phyloP scores from a whole-genome alignment of 2,888 invertebrate species.

The Bibio marci region DNA sequence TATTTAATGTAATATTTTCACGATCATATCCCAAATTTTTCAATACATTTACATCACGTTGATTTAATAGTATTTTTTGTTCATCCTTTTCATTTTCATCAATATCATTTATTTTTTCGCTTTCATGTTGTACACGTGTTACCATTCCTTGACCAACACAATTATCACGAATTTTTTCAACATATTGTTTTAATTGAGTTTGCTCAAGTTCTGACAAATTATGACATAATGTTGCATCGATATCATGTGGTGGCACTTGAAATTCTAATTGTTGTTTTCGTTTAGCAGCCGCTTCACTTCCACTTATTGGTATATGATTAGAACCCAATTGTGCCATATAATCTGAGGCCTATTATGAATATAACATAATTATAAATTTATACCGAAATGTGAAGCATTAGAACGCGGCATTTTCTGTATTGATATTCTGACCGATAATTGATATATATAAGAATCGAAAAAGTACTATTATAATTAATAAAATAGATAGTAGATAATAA shows the following conservation, averaged over 20 bases:
- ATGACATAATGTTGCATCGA: constrained; percentile 36
- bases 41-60: no score
- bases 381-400: no score
- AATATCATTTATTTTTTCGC: background rate
- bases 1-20: no score
- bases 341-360: constrained; percentile 31
- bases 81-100: background rate
- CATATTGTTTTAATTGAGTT: constrained; percentile 36
- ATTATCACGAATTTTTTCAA: constrained; percentile 45
- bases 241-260: constrained; percentile 71
- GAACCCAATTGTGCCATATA: constrained; percentile 51
- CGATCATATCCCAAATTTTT: no score
- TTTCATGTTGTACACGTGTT: constrained; percentile 31
- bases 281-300: constrained; percentile 59
- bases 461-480: no score
- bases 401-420: no score
- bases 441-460: constrained; percentile 4
- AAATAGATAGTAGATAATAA: no score
- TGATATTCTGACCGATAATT: no score
- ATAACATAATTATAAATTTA: constrained; percentile 1
- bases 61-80: no score
- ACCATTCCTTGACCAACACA: constrained; percentile 60
- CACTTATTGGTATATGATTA: constrained; percentile 59
- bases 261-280: constrained; percentile 67
- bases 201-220: constrained; percentile 32